Evolutionary conservation across 2,113 vertebrate species (phyloP), one percentile per base, ranked within the genome.

Genomic region (Oryzias celebensis): DNA sequence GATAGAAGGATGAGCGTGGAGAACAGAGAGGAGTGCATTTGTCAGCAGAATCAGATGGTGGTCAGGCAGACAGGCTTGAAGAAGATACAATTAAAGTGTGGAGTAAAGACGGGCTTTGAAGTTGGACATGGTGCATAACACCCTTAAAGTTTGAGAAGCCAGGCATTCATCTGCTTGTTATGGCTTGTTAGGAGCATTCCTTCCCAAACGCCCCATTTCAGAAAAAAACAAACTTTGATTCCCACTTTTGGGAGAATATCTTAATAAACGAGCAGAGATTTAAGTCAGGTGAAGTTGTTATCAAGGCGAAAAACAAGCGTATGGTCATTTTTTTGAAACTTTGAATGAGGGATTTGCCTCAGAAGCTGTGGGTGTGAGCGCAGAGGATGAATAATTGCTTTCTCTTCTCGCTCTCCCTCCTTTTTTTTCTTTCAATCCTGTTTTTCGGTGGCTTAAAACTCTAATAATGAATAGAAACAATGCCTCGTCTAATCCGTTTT

Each of bases 31-130:
- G 80, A 86, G 80, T 80, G 84, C 81, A 85, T 85, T 88, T 91
- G 88, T 94, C 94, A 92, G 94, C 94, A 93, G 93, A 95, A 94
- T 91, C 87, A 62, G 52, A 68, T 89, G 88, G 77, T 80, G 89
- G 91, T 90, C 88, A 88, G 68, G 90, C 91, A 91, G 90, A 91
- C 88, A 77, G 82, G 81, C 88, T 86, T 89, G 90, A 78, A 92
- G 83, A 87, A 93, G 93, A 95, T 93, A 89, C 84, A 92, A 94
- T 93, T 93, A 93, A 92, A 95, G 92, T 88, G 93, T 90, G 86
- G 91, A 80, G 87, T 94, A 90, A 91, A 94, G 91, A 91, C 68
- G 58, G 65, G 83, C 94, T 96, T 96, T 96, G 95, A 94, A 94
- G 94, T 92, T 71, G 62, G 81, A 89, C 92, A 70, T 58, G 87